Conservation (phyloP, 2,888 invertebrate species). For the Mellilla xanthometata region DNA sequence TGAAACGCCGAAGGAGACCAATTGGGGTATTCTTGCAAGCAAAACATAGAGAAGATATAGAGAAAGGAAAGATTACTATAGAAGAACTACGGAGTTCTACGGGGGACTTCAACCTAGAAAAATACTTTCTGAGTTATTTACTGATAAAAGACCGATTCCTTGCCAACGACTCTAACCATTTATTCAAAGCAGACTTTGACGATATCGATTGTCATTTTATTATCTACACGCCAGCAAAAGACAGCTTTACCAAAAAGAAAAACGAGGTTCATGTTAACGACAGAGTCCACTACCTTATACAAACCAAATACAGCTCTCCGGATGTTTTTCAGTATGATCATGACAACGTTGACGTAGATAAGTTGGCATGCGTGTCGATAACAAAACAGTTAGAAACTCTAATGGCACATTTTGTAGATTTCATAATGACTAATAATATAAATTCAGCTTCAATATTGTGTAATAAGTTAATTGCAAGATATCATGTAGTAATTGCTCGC, state of each 20-base stretch:
- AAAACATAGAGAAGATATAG: constrained; percentile 41
- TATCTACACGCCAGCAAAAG: constrained; percentile 41
- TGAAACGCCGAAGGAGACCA: constrained; percentile 24
- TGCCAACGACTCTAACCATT: constrained; percentile 28
- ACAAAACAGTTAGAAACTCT: constrained; percentile 34
- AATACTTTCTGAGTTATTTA: constrained; percentile 44
- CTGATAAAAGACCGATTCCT: constrained; percentile 39
- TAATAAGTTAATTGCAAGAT: constrained; percentile 39
- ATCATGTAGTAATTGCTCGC: constrained; percentile 41
- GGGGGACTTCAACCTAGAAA: constrained; percentile 37
- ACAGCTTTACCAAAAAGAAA: constrained; percentile 32
- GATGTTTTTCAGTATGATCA: constrained; percentile 39
- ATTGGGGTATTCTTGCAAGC: constrained; percentile 42
- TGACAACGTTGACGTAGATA: constrained; percentile 29
- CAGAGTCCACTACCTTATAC: constrained; percentile 35
- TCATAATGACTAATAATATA: constrained; percentile 33
- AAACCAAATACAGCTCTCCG: constrained; percentile 29
- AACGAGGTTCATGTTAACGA: constrained; percentile 17
- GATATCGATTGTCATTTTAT: constrained; percentile 39
- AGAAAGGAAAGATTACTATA: constrained; percentile 37
- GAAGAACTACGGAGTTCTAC: constrained; percentile 32
- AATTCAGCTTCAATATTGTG: constrained; percentile 34
- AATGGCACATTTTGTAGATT: constrained; percentile 35
- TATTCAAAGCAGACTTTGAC: constrained; percentile 38
- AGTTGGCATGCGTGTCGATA: constrained; percentile 33